Evolutionary conservation across 2,113 vertebrate genomes (phyloP), one percentile per base, ranked within the genome.

Genomic region (Scomber japonicus): DNA sequence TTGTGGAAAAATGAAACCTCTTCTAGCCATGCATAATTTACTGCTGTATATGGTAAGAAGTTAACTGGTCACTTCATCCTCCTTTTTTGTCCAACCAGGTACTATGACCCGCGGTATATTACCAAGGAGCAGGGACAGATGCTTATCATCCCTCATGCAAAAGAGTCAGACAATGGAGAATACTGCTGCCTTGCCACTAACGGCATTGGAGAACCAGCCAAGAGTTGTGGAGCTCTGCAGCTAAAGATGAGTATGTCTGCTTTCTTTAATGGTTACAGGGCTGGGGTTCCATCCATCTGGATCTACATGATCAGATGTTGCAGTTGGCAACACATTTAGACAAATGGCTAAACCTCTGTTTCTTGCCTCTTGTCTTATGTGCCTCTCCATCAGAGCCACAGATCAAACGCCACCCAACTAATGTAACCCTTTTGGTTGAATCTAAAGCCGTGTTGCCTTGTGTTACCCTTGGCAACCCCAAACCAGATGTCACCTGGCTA

Each of bases 211-310:
- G 94, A 95, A 0, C 90, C 97, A 0, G 97, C 95, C 0, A 96
- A 97, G 92, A 99, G 97, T 72, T 99, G 98, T 14, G 98, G 97
- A 3, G 98, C 98, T 4, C 95, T 99, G 57, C 98, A 99, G 93
- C 96, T 99, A 30, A 99, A 99, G 95, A 99, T 99, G 97, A 96
- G 98, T 99, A 96, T 86, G 98, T 97, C 35, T 24, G 14, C 10
- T 27, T 71, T 40, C 21, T 30, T 30, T 3, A 11, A 11, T 12
- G 3, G 10, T 4, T 50, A 19, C 3, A 24, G 6, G 15, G n/a
- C 5, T 35, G 3, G 4, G 57, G n/a, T 60, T 13, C 46, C 46
- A 11, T 11, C 9, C 54, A 44, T 77, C 17, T 50, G 46, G 30
- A 50, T 16, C 11, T 14, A 40, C 35, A 40, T 9, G 35, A 40